phyloP scores from a whole-genome alignment of 2,113 vertebrate species.

The Oryzias curvinotus region DNA sequence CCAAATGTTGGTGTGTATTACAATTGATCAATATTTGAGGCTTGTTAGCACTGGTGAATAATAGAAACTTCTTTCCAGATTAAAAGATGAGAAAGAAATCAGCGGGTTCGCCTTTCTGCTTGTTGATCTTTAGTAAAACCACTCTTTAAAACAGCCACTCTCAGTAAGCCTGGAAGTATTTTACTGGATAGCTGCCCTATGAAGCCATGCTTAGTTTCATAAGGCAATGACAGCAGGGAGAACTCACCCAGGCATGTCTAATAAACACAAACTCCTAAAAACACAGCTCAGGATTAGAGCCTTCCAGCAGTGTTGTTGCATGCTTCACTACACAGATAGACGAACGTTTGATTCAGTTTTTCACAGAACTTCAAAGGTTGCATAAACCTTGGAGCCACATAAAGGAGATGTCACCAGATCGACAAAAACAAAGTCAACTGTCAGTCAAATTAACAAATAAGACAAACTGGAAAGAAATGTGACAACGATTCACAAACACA shows the following conservation, averaged over 20 bases:
- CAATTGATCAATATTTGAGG: background rate
- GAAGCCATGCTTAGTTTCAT: background rate
- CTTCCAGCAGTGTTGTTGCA: too few species aligned
- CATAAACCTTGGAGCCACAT: background rate
- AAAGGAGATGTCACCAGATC: background rate
- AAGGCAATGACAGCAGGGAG: background rate
- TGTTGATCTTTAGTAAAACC: conserved; percentile 34
- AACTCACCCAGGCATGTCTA: background rate
- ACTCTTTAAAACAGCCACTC: conserved; percentile 6
- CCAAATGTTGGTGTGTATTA: conserved; percentile 3
- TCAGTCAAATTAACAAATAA: background rate
- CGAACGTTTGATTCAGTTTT: too few species aligned
- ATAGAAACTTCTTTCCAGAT: conserved; percentile 3
- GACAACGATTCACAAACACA: too few species aligned
- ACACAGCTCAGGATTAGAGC: background rate
- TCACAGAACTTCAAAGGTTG: too few species aligned
- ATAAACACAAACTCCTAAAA: background rate
- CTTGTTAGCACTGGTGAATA: background rate
- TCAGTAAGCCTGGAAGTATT: conserved; percentile 19
- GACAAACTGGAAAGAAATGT: too few species aligned
- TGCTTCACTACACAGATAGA: too few species aligned
- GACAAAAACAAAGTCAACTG: background rate
- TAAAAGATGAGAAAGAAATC: conserved; percentile 4
- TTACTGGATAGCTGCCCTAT: background rate
- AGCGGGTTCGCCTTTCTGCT: background rate